A percentile compares a stretch with the other conserved stretches of the same genome.
Evolutionary conservation across 2,888 invertebrate genomes (phyloP).

Genomic region (Torymus texanus): DNA sequence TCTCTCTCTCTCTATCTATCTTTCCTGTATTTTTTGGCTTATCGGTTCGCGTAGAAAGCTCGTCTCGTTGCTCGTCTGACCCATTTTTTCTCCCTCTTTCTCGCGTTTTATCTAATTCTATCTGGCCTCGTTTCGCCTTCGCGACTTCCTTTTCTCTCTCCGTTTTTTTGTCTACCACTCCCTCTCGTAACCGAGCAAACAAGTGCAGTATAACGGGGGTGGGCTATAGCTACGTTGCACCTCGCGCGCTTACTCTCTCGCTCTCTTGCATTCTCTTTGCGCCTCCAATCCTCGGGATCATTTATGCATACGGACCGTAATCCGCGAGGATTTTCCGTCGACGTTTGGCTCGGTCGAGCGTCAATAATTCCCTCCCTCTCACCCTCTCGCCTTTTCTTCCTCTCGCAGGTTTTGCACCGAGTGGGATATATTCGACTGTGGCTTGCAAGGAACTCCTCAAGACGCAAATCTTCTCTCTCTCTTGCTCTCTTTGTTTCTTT

Average conservation of each 20-base stretch:
- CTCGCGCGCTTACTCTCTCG: background rate
- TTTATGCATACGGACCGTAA: slow-evolving; percentile 45
- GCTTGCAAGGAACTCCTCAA: background rate
- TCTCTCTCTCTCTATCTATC: background rate
- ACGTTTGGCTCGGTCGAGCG: slow-evolving; percentile 25
- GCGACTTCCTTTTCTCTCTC: background rate
- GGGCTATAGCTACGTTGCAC: too few species aligned
- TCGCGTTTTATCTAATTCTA: slow-evolving; percentile 34
- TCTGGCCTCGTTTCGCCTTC: background rate
- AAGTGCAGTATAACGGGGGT: background rate
- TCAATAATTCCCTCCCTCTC: slow-evolving; percentile 29
- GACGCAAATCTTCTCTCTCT: background rate
- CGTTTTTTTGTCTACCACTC: too few species aligned
- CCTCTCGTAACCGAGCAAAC: background rate
- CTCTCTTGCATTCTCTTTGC: slow-evolving; percentile 26
- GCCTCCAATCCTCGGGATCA: slow-evolving; percentile 22
- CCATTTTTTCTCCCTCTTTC: background rate
- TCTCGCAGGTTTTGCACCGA: slow-evolving; percentile 1
- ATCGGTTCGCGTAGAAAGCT: background rate
- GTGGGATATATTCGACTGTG: background rate
- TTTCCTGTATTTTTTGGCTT: slow-evolving; percentile 28
- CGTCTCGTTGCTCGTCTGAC: background rate
- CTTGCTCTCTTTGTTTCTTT: background rate
- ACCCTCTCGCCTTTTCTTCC: too few species aligned
- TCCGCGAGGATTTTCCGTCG: slow-evolving; percentile 32